Evolutionary conservation across 2,797 vertebrate genomes (phyloP).

Genomic region (Pantherophis vulpinus): DNA sequence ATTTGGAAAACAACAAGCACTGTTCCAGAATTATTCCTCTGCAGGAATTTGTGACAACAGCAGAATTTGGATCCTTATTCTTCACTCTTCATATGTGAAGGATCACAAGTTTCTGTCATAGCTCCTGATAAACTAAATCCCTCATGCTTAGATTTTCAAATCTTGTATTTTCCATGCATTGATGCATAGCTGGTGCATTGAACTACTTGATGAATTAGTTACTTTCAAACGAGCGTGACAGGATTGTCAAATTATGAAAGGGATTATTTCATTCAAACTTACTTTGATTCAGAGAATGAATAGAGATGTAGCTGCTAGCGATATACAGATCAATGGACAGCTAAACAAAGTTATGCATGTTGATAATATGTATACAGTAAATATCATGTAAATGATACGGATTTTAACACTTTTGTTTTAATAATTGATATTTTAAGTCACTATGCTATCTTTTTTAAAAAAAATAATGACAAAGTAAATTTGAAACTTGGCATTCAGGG

Average conservation of each 20-base stretch:
- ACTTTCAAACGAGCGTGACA: not conserved
- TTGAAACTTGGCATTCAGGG: not conserved
- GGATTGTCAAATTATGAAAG: not conserved
- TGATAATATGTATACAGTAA: not conserved
- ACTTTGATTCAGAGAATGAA: not conserved
- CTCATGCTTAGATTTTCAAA: not conserved
- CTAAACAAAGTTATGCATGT: not conserved
- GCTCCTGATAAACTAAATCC: not conserved
- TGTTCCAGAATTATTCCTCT: not conserved
- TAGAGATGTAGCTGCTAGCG: not conserved
- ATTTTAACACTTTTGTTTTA: not conserved
- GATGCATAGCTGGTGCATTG: not conserved
- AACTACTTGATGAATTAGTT: not conserved
- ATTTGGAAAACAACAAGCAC: not conserved
- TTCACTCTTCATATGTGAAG: not conserved
- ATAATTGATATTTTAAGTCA: not conserved
- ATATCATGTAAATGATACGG: not conserved
- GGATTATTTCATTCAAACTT: not conserved
- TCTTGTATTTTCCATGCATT: not conserved
- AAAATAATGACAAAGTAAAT: not conserved
- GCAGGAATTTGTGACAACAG: slow-evolving; percentile 5
- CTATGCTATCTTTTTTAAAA: not conserved
- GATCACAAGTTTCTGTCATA: not conserved
- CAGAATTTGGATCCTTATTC: not conserved
- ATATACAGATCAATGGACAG: not conserved